Base-by-base conservation (phyloP, 2,888 invertebrate species). In the Amblyteles armatorius region DNA sequence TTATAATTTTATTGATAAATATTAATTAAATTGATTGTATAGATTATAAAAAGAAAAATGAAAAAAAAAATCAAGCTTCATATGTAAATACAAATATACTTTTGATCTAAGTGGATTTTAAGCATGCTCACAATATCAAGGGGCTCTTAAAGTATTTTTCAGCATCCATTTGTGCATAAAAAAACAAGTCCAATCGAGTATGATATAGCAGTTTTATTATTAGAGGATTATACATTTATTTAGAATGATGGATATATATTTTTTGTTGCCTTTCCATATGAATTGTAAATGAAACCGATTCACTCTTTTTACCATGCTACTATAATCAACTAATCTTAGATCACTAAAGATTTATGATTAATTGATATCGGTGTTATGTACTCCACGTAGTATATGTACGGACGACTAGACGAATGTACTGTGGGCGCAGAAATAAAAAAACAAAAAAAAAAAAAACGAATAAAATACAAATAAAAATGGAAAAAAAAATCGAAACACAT, bases 1-100 rank as follows among this genome's bases (percentile, higher is more conserved):
- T 93, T 93, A 93, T 89, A 91, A 91, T 92, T 93, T 92, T 93
- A 93, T 92, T 91, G 92, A 91, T 92, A 90, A 91, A 92, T 90
- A 92, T 92, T 91, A 82, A 83, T 92, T 92, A 92, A 83, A 92
- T 93, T 48, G 90, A 93, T 91, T 93, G 93, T 93, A 93, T 93
- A 93, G 91, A 92, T 87, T 90, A 92, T 90, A 91, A 84, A 91
- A 83, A 88, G 40, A 48, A 48, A 48, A 48, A 48, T 48, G 44
- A 88, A 87, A 79, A 69, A 48, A 69, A 82, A 74, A 88, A 90
- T 87, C 84, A 91, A 92, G 92, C 90, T 92, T 92, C 91, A 90
- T 91, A 78, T 87, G 85, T 88, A 87, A 84, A 87, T 88, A 87
- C 74, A 84, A 71, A 79, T 82, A 85, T 84, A 84, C 72, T 83